A percentile compares a stretch with the other conserved stretches of the same genome.
These are phyloP conservation scores for Panagrolaimus sp. DNA, from an alignment of 1,140 invertebrate species.

Conservation along the genomic window DNA sequence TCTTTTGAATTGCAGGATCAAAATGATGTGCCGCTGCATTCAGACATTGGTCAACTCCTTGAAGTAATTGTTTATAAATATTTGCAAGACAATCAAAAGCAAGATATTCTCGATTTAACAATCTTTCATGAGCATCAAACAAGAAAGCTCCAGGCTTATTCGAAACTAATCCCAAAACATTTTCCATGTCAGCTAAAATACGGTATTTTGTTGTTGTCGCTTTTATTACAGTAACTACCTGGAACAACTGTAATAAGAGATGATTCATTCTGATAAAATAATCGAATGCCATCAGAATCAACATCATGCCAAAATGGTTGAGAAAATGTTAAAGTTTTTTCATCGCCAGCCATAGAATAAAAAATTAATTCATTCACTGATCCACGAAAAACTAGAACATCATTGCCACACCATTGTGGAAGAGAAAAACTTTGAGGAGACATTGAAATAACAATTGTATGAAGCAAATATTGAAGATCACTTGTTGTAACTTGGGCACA, in stretches of 20 bases:
- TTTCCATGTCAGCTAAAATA: slow-evolving; percentile 14
- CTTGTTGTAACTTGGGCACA: slow-evolving; percentile 23
- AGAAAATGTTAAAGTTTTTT: slow-evolving; percentile 9
- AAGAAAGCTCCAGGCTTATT: slow-evolving; percentile 31
- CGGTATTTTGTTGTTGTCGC: too few species aligned
- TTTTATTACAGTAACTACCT: not conserved
- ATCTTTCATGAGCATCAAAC: slow-evolving; percentile 26
- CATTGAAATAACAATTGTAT: not conserved
- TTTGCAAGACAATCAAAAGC: slow-evolving; percentile 28
- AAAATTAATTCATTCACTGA: not conserved
- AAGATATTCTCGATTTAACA: slow-evolving; percentile 22
- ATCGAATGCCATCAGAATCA: slow-evolving; percentile 30
- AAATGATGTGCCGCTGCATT: slow-evolving; percentile 34
- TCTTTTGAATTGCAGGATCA: slow-evolving; percentile 26
- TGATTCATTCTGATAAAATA: slow-evolving; percentile 17
- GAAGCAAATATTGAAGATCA: slow-evolving; percentile 22
- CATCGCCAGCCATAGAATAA: slow-evolving; percentile 2
- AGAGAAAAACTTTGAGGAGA: too few species aligned
- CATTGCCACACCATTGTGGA: not conserved
- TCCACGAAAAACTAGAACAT: not conserved
- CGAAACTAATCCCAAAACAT: slow-evolving; percentile 28
- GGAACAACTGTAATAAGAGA: slow-evolving; percentile 28
- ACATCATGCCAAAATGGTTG: slow-evolving; percentile 7
- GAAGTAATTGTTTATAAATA: slow-evolving; percentile 20
- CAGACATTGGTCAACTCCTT: slow-evolving; percentile 33